Base-by-base conservation (phyloP, 2,797 vertebrate genomes). In the Lophius americanus region DNA sequence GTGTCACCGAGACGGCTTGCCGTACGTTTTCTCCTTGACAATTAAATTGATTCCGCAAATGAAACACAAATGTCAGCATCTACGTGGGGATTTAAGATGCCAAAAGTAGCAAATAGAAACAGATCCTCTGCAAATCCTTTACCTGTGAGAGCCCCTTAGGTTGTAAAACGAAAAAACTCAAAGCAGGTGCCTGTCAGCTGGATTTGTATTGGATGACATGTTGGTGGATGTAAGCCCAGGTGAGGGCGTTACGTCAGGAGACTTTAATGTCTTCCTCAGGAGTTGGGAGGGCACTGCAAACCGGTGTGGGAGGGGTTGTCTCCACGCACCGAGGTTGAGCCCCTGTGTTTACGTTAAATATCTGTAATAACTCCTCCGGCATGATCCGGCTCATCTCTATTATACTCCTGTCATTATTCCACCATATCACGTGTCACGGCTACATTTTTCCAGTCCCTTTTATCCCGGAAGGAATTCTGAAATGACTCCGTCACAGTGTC, bases 161-260 rank as follows among this genome's bases (percentile, higher is more conserved):
- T 70, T 68, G 57, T 69, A 64, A 76, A 74, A 74, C 71, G 69
- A 73, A 73, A 73, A 73, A 71, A 75, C 74, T 75, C 44, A 47
- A 58, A 76, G 80, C 77, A 60, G 78, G 70, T 73, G 70, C 50
- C n/a, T 77, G 80, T 84, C 84, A 78, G 68, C 57, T 79, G 81
- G 73, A 82, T 85, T 82, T 75, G 71, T 70, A 12, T 6, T 44
- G 62, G 71, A 50, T 88, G 85, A 87, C 87, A 83, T 53, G 69
- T 62, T 78, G 23, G 86, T 89, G 78, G 85, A 83, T 11, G 78
- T 85, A 80, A 84, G 70, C 72, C 62, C 56, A 43, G 57, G 78
- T 81, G 86, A 83, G 79, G 88, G 83, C 77, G 82, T 54, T 58
- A 81, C 87, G 88, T 87, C 85, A 76, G 56, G 53, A 46, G 67